These are phyloP conservation scores for Drosophila falleni DNA, from an alignment of 2,888 invertebrate species.

Conservation along the genomic window DNA sequence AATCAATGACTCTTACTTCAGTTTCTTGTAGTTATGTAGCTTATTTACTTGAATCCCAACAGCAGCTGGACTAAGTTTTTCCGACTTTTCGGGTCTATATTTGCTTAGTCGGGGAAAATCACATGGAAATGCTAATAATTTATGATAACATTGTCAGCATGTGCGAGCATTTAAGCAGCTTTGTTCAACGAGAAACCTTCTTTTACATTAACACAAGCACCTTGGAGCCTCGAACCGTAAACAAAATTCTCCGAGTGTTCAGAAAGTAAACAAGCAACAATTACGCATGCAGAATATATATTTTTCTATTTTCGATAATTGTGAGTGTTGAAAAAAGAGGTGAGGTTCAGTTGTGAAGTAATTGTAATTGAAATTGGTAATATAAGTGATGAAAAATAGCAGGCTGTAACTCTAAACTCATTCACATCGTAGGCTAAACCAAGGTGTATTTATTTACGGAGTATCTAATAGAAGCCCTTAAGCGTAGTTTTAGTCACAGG, in stretches of 20 bases:
- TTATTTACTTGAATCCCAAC: neutral
- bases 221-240: constrained; percentile 27
- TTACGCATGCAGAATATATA: neutral
- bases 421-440: neutral
- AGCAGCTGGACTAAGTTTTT: neutral
- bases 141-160: constrained; percentile 61
- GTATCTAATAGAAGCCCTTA: constrained; percentile 4
- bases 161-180: constrained; percentile 49
- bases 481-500: neutral
- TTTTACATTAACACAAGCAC: constrained; percentile 18
- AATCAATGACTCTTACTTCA: neutral
- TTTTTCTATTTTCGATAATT: neutral
- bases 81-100: constrained; percentile 53
- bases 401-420: neutral
- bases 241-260: constrained; percentile 22
- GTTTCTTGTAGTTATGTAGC: neutral
- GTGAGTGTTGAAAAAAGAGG: neutral
- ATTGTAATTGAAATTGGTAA: neutral
- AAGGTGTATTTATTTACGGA: neutral
- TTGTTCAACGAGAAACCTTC: constrained; percentile 29
- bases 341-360: neutral
- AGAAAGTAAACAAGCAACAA: constrained; percentile 23
- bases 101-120: constrained; percentile 59
- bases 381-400: neutral
- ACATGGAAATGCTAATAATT: constrained; percentile 71